Percentiles rank a stretch among this genome's conserved stretches.
Evolutionary conservation across 2,888 invertebrate genomes (phyloP).

Genomic region (Euclidia mi): DNA sequence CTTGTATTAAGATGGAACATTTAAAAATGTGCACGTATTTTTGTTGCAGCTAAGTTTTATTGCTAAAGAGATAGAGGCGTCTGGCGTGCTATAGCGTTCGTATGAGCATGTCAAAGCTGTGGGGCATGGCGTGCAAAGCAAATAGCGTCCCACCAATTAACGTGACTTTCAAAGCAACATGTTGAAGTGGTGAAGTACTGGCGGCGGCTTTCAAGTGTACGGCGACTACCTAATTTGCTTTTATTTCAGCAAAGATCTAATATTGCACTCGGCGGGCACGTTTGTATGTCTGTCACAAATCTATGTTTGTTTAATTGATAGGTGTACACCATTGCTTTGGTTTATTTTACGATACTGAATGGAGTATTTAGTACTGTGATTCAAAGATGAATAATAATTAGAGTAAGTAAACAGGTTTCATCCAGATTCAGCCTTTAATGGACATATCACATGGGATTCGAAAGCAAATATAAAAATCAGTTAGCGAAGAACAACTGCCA

Average conservation of each 20-base stretch:
- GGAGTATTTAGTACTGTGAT: too few relatives aligned
- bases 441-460: too few relatives aligned
- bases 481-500: too few relatives aligned
- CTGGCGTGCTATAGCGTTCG: slow-evolving; percentile 27
- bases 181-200: slow-evolving; percentile 68
- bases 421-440: too few relatives aligned
- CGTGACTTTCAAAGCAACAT: slow-evolving; percentile 76
- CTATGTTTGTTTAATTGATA: slow-evolving; percentile 49
- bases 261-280: slow-evolving; percentile 53
- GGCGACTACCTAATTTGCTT: slow-evolving; percentile 64
- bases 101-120: slow-evolving; percentile 47
- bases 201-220: slow-evolving; percentile 78
- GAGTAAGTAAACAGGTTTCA: too few relatives aligned
- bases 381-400: too few relatives aligned
- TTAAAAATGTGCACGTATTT: slow-evolving; percentile 61
- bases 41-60: slow-evolving; percentile 37
- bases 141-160: slow-evolving; percentile 81
- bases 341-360: too few relatives aligned
- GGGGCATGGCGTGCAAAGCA: slow-evolving; percentile 63
- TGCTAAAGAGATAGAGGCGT: slow-evolving; percentile 17
- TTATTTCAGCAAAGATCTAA: slow-evolving; percentile 76
- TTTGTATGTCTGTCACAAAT: slow-evolving; percentile 45
- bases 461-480: too few relatives aligned
- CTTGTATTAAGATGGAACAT: slow-evolving; percentile 75
- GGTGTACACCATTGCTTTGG: too few relatives aligned